phyloP scores from a whole-genome alignment of 2,888 invertebrate genomes.

The Brachyptera risi region DNA sequence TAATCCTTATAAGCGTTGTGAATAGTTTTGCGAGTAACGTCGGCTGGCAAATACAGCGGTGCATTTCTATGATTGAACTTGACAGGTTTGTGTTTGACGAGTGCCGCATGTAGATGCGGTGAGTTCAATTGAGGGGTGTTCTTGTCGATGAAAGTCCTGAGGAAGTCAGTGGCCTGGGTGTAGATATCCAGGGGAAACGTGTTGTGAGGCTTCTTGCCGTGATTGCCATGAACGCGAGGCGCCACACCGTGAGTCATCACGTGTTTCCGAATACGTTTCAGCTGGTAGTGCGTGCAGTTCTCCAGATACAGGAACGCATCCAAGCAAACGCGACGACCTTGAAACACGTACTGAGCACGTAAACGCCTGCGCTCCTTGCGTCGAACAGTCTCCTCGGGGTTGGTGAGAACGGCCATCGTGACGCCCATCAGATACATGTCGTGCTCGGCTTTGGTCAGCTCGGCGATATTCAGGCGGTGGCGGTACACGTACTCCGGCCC shows the following conservation, averaged over 20 bases:
- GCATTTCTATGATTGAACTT: slow-evolving; percentile 41
- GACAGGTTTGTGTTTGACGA: slow-evolving; percentile 43
- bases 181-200: slow-evolving; percentile 75
- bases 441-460: slow-evolving; percentile 74
- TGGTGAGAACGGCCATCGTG: slow-evolving; percentile 73
- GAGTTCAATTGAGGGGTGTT: slow-evolving; percentile 46
- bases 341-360: slow-evolving; percentile 71
- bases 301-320: slow-evolving; percentile 76
- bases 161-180: slow-evolving; percentile 70
- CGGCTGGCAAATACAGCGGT: slow-evolving; percentile 53
- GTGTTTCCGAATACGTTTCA: slow-evolving; percentile 72
- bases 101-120: slow-evolving; percentile 18
- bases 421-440: slow-evolving; percentile 85
- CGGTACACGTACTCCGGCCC: slow-evolving; percentile 71
- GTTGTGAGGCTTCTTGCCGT: slow-evolving; percentile 75
- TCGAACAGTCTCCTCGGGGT: slow-evolving; percentile 63
- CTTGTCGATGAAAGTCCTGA: slow-evolving; percentile 66
- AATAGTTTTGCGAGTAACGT: slow-evolving; percentile 62
- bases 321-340: slow-evolving; percentile 70
- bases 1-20: slow-evolving; percentile 72
- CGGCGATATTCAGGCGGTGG: slow-evolving; percentile 72
- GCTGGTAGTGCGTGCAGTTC: slow-evolving; percentile 74
- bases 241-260: slow-evolving; percentile 75
- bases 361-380: slow-evolving; percentile 69
- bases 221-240: slow-evolving; percentile 72